Percentiles rank a stretch among this genome's conserved stretches.
Conservation (phyloP, 2,888 invertebrate genomes). For the Eueremaeus valkanovi region DNA sequence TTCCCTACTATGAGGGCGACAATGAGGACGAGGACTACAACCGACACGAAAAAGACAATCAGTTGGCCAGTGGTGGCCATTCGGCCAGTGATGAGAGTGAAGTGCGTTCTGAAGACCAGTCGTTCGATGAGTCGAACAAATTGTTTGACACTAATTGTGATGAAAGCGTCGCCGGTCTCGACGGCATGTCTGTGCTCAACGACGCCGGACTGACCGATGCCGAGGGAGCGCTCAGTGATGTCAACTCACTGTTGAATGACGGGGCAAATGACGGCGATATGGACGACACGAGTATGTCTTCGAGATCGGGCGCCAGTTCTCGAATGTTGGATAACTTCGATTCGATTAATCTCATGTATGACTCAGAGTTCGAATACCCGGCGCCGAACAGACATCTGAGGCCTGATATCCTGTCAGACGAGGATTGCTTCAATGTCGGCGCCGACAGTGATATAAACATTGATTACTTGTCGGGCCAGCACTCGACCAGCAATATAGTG, state of each 20-base stretch:
- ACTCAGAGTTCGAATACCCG: conserved; percentile 62
- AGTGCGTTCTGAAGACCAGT: not conserved
- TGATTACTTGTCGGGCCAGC: conserved; percentile 49
- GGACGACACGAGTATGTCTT: conserved; percentile 72
- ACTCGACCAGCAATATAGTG: conserved; percentile 15
- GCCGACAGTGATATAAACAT: conserved; percentile 53
- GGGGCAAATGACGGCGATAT: conserved; percentile 57
- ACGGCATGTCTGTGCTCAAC: conserved; percentile 77
- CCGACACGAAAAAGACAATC: conserved; percentile 53
- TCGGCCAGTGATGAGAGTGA: conserved; percentile 20
- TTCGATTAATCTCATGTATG: conserved; percentile 76
- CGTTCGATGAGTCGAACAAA: not conserved
- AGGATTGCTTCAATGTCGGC: conserved; percentile 53
- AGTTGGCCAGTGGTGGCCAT: not conserved
- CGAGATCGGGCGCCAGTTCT: conserved; percentile 66
- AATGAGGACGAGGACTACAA: conserved; percentile 47
- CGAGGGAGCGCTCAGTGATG: conserved; percentile 79
- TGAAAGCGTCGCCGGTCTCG: conserved; percentile 72
- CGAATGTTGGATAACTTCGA: conserved; percentile 74
- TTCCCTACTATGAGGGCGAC: conserved; percentile 42
- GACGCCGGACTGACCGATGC: conserved; percentile 81
- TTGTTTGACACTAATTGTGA: conserved; percentile 16
- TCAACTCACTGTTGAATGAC: conserved; percentile 58
- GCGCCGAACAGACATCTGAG: conserved; percentile 56
- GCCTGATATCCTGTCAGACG: conserved; percentile 55